phyloP scores from a whole-genome alignment of 2,113 vertebrate genomes.

The Manacus vitellinus region DNA sequence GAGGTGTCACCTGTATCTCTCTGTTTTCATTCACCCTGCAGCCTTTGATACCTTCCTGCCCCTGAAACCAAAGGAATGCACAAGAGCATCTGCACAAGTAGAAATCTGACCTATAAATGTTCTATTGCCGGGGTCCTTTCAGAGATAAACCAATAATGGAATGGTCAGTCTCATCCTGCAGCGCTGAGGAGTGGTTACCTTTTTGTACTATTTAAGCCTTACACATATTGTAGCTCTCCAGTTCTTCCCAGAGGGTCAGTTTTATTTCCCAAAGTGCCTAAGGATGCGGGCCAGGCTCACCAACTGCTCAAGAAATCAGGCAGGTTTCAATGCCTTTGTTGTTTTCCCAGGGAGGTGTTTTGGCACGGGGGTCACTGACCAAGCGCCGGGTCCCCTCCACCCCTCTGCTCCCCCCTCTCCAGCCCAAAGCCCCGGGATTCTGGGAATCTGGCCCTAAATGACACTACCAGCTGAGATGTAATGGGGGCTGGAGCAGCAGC shows the following conservation, averaged over 20 bases:
- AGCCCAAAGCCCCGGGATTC: neutral
- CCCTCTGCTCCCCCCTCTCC: neutral
- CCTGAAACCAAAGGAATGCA: neutral
- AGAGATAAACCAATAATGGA: neutral
- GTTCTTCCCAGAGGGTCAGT: neutral
- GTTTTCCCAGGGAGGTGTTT: conserved; percentile 24
- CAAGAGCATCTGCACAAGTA: neutral
- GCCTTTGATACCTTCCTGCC: neutral
- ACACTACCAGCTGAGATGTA: conserved; percentile 63
- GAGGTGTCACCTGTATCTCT: neutral
- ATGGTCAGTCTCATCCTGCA: neutral
- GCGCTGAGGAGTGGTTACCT: neutral
- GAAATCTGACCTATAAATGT: neutral
- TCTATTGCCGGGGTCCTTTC: neutral
- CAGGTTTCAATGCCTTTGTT: neutral
- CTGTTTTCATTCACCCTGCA: neutral
- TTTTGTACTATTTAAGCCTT: neutral
- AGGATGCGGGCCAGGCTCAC: neutral
- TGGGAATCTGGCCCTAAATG: conserved; percentile 30
- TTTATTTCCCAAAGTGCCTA: neutral
- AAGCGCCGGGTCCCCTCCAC: accelerated
- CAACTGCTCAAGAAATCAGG: conserved; percentile 48
- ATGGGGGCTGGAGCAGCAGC: conserved; percentile 39
- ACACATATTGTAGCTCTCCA: neutral
- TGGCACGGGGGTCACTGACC: neutral